Base-by-base conservation (phyloP, 2,888 invertebrate species). In the Ichneumoninae sp. region DNA sequence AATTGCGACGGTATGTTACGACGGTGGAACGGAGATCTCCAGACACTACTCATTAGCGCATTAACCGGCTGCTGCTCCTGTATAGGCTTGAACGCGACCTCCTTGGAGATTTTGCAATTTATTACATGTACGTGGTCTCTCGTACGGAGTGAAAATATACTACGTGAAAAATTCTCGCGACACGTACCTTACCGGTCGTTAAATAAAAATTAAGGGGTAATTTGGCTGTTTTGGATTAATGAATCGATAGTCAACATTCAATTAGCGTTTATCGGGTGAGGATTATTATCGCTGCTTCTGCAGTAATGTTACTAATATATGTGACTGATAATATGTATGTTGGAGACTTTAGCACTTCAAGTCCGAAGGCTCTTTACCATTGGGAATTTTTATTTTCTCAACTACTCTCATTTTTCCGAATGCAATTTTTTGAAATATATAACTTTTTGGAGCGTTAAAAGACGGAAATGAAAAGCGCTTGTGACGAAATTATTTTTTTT, bases 31-130 rank as follows among this genome's bases (percentile, higher is more conserved):
- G 33, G 33, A 63, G 26, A 63, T 16, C 26, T 63, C 76, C 88
- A 89, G 87, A 89, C 87, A 89, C 86, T 83, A 86, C 86, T 88
- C 87, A 89, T 89, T 89, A 89, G 87, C 87, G 85, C 87, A 88
- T 89, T 88, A 89, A 82, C 63, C 44, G 65, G 16, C 40, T 65
- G 65, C 22, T 65, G 50, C 65, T 71, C 50, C 63, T 52, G 10
- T 60, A 50, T 33, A 50, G 65, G n/a, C 63, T 63, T 30, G 36
- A 22, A 63, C 44, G 50, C 69, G 36, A 36, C 30, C 52, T 65
- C 65, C 65, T 50, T 52, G 36, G 36, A 50, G 50, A 75, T 65
- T 65, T 65, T 50, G 50, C 75, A 75, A 75, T 75, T 75, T 65
- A 65, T 75, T 40, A 65, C 36, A 63, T 52, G 50, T 52, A 65